A percentile compares a stretch with the other conserved stretches of the same genome.
phyloP scores from a whole-genome alignment of 2,797 vertebrate genomes.

The Moxostoma hubbsi region DNA sequence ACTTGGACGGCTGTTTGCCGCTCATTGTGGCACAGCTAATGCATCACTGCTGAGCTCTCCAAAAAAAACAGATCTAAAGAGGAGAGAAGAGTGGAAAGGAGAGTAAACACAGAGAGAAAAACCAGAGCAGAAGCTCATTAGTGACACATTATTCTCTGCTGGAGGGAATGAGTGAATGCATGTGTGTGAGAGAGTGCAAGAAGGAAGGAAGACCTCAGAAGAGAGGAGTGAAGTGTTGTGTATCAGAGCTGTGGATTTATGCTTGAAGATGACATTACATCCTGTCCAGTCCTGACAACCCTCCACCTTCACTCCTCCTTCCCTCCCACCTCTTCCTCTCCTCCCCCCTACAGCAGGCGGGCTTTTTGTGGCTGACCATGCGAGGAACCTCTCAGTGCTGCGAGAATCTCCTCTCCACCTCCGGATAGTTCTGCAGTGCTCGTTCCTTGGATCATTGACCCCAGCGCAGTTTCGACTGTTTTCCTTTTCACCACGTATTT shows the following conservation, averaged over 20 bases:
- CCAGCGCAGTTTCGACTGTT: background rate
- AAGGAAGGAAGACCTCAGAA: constrained; percentile 50
- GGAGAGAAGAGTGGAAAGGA: constrained; percentile 12
- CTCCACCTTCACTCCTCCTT: constrained; percentile 45
- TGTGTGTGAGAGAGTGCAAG: constrained; percentile 21
- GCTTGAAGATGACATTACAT: constrained; percentile 60
- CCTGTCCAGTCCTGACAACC: constrained; percentile 60
- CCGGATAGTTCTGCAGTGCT: constrained; percentile 56
- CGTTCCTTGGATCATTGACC: constrained; percentile 48
- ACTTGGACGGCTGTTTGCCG: constrained; percentile 47
- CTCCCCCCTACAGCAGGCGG: constrained; percentile 54
- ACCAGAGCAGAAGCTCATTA: constrained; percentile 4
- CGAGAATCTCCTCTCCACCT: constrained; percentile 58
- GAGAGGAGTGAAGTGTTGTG: constrained; percentile 38
- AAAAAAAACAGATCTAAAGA: constrained; percentile 40
- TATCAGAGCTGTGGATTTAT: constrained; percentile 46
- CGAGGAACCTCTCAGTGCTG: constrained; percentile 50
- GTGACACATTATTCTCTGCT: constrained; percentile 22
- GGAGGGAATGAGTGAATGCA: constrained; percentile 49
- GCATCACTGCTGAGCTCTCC: constrained; percentile 52
- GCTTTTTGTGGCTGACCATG: constrained; percentile 59
- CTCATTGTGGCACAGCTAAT: constrained; percentile 53
- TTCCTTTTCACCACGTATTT: background rate
- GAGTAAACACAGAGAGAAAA: constrained; percentile 26
- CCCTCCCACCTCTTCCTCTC: constrained; percentile 49